Conservation (phyloP, 2,797 vertebrate species). For the Gallinago stenura region DNA sequence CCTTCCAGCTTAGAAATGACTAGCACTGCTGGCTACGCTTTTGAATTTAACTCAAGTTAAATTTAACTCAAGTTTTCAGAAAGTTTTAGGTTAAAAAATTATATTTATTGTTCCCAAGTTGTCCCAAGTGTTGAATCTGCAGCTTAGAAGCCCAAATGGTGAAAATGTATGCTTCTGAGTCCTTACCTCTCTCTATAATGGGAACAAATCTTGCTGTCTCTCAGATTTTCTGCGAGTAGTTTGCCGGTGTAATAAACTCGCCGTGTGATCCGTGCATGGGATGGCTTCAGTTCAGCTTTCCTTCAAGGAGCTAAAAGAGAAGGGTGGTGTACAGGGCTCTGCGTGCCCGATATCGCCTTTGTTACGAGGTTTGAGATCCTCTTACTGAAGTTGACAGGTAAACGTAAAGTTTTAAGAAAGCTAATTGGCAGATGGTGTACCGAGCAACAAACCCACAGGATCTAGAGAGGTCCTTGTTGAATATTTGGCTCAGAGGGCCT, state of each 20-base stretch:
- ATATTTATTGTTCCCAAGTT: neutral
- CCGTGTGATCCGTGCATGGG: neutral
- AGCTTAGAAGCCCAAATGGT: neutral
- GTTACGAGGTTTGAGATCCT: neutral
- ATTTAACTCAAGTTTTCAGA: neutral
- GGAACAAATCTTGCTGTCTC: neutral
- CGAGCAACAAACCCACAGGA: neutral
- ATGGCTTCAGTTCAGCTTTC: neutral
- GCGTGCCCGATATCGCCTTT: neutral
- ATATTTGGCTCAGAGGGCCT: neutral
- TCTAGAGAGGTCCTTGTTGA: neutral
- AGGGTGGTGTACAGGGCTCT: too few species aligned
- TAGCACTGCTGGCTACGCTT: neutral
- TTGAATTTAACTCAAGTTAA: neutral
- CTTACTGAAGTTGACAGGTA: neutral
- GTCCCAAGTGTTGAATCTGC: neutral
- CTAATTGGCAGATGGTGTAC: neutral
- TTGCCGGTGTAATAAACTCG: neutral
- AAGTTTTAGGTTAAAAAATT: neutral
- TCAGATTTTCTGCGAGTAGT: neutral
- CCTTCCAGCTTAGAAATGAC: neutral
- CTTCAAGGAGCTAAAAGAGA: neutral
- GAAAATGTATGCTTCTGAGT: neutral
- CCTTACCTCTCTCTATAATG: neutral
- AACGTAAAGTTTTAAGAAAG: neutral